Conservation (phyloP, 1,140 invertebrate species). For the Panulirus ornatus region DNA sequence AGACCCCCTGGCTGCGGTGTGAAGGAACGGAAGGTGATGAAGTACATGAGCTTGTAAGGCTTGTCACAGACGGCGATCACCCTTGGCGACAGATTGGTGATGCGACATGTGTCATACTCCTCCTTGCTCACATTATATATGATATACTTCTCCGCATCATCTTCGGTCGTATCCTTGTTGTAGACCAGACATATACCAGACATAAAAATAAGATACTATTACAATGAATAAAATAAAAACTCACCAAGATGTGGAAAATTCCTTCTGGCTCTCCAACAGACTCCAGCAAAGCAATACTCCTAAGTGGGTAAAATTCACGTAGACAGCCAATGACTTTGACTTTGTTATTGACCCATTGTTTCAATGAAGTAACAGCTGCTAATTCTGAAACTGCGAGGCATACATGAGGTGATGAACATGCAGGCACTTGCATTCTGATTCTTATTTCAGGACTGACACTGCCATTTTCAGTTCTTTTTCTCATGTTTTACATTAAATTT, state of each 20-base stretch:
- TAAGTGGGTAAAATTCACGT: not conserved
- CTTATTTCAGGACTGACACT: too few species aligned
- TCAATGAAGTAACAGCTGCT: constrained; percentile 22
- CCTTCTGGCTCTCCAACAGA: not conserved
- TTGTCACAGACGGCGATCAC: constrained; percentile 97
- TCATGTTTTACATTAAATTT: too few species aligned
- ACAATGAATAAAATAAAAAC: constrained; percentile 1
- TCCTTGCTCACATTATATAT: constrained; percentile 98
- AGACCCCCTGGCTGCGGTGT: constrained; percentile 95
- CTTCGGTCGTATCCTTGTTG: constrained; percentile 89
- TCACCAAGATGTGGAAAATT: constrained; percentile 27
- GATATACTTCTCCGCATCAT: constrained; percentile 95
- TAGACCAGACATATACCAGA: constrained; percentile 91
- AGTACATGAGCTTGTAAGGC: constrained; percentile 95
- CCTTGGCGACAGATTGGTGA: constrained; percentile 94
- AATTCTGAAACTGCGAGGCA: constrained; percentile 4
- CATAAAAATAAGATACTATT: not conserved
- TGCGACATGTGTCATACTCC: constrained; percentile 96
- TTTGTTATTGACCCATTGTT: constrained; percentile 22
- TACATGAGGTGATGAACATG: not conserved
- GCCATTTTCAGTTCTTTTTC: too few species aligned
- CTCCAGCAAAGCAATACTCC: constrained; percentile 1
- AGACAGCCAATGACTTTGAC: constrained; percentile 42
- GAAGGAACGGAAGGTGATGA: constrained; percentile 97
- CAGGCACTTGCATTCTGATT: constrained; percentile 4